These are phyloP conservation scores for Pangasius sanitwongsei DNA, from an alignment of 2,797 vertebrate species.

Conservation along the genomic window DNA sequence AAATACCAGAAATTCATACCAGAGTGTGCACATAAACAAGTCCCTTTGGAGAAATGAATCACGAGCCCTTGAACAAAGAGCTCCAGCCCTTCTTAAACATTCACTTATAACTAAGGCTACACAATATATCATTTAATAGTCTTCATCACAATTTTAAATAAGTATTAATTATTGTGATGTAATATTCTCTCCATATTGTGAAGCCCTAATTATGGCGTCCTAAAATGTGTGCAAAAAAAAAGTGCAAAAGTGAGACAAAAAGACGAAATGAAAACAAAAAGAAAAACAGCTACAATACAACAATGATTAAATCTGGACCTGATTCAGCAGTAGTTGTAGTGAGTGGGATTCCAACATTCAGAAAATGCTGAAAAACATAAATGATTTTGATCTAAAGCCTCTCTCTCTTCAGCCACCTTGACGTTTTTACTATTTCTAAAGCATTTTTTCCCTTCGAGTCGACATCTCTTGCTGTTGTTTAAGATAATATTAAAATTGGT, in stretches of 20 bases:
- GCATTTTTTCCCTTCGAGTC: neutral
- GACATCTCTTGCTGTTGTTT: neutral
- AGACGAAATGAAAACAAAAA: neutral
- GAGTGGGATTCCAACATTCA: neutral
- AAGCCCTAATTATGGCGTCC: neutral
- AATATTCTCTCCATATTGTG: neutral
- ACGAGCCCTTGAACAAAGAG: slow-evolving; percentile 2
- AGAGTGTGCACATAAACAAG: neutral
- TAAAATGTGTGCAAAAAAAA: slow-evolving; percentile 7
- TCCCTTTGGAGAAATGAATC: slow-evolving; percentile 24
- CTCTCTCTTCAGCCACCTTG: neutral
- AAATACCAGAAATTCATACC: neutral
- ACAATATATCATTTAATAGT: slow-evolving; percentile 10
- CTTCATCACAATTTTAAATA: neutral
- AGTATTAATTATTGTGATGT: neutral
- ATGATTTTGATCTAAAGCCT: too few relatives aligned
- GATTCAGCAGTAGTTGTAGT: neutral
- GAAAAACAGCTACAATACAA: neutral
- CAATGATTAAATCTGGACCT: neutral
- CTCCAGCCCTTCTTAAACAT: slow-evolving; percentile 26
- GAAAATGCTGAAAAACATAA: neutral
- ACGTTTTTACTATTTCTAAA: neutral
- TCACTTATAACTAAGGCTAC: neutral
- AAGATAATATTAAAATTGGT: neutral
- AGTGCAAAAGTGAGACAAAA: slow-evolving; percentile 6